A percentile compares a stretch with the other conserved stretches of the same genome.
phyloP scores from a whole-genome alignment of 2,113 vertebrate species.

The Zapornia atra region DNA sequence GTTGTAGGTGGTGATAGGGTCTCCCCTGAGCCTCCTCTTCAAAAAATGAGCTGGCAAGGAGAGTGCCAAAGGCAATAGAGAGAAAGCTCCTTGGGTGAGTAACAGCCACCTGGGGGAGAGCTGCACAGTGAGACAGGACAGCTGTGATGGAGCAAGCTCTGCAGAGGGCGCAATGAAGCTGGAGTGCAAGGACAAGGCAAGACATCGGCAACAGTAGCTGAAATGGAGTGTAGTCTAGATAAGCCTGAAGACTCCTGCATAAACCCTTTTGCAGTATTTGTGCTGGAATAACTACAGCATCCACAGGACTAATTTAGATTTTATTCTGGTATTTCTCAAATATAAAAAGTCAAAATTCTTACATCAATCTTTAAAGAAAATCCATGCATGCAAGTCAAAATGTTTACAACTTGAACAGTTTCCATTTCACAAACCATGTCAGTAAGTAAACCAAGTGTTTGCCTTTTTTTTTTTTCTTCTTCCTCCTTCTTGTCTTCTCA shows the following conservation, averaged over 20 bases:
- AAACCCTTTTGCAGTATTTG: background rate
- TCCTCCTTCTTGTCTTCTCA: background rate
- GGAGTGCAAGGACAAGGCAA: background rate
- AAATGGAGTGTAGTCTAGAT: background rate
- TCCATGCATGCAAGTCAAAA: constrained; percentile 77
- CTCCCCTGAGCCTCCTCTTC: too few species aligned
- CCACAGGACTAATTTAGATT: constrained; percentile 65
- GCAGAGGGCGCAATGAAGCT: background rate
- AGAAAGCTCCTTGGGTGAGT: rapidly evolving
- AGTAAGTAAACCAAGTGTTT: constrained; percentile 33
- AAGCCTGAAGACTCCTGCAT: background rate
- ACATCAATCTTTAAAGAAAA: constrained; percentile 76
- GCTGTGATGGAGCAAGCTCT: too few species aligned
- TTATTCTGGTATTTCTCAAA: constrained; percentile 78
- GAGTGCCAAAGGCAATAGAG: background rate
- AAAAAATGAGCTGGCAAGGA: background rate
- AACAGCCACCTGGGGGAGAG: background rate
- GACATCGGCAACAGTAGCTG: background rate
- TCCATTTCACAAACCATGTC: constrained; percentile 39
- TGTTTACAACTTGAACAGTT: constrained; percentile 68
- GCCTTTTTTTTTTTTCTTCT: background rate
- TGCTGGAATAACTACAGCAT: background rate
- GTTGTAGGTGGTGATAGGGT: too few species aligned
- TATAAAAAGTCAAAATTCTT: constrained; percentile 84
- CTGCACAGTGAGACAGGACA: rapidly evolving